Base-by-base conservation (phyloP, 2,888 invertebrate species). In the Drosophila atripex region DNA sequence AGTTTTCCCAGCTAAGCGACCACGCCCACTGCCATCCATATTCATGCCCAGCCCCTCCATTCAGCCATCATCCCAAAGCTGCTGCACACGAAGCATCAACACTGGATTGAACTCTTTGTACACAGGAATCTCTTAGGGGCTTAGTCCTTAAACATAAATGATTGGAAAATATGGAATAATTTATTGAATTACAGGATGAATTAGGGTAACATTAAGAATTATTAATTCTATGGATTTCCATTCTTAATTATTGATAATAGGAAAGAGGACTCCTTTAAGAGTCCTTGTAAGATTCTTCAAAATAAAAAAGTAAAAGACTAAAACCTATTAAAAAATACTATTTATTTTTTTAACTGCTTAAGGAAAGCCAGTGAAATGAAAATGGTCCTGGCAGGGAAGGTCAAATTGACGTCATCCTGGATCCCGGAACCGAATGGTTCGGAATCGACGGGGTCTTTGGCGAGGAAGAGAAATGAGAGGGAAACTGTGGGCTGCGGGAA, bases 1-100 rank as follows among this genome's bases (percentile, higher is more conserved):
- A 86, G 84, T 77, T 77, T 76, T 71, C 55, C 69, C 57, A 60
- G 61, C 60, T 61, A 61, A 61, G 60, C 50, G 32, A 28, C 66
- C 55, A 25, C 39, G 56, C 46, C 45, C 58, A 38, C 43, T 32
- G 54, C n/a, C 47, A 61, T 41, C 60, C 59, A 43, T 55, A 43
- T 52, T 57, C 57, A 57, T 41, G 28, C 52, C 56, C 45, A 28
- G 21, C 38, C 9, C 16, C 53, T 16, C 35, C n/a, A 1, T 18
- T 18, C 32, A 25, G 18, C n/a, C 25, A 12, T 18, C 39, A 12
- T 18, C 39, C 14, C 45, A 30, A 35, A 21, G 57, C 50, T n/a
- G 45, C 30, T 39, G 38, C 46, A 58, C 58, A 39, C 46, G 35
- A n/a, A 58, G 59, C 59, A 38, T 57, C 64, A 49, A 63, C 65